phyloP scores from a whole-genome alignment of 1,140 invertebrate genomes.

The Meloidogyne chitwoodi region DNA sequence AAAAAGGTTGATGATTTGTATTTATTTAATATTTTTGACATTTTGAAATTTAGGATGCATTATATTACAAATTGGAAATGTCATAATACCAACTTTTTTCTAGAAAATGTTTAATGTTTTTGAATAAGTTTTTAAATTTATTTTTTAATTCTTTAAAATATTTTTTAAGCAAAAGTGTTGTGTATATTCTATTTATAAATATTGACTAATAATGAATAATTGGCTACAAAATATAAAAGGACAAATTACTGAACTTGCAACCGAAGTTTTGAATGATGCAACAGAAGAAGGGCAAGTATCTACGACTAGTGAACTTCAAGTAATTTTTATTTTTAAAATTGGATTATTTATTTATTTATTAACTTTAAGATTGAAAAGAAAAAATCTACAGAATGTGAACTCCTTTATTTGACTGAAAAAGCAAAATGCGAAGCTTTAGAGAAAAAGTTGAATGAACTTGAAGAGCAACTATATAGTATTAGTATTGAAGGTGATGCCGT shows the following conservation, averaged over 20 bases:
- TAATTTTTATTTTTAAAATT: neutral
- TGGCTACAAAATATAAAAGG: slow-evolving; percentile 35
- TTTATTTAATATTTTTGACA: too few relatives aligned
- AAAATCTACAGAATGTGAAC: slow-evolving; percentile 31
- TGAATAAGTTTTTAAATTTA: too few relatives aligned
- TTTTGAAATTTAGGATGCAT: too few relatives aligned
- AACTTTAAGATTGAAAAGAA: slow-evolving; percentile 35
- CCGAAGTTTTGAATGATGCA: slow-evolving; percentile 33
- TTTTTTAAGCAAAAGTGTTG: neutral
- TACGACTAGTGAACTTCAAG: slow-evolving; percentile 30
- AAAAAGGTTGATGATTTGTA: too few relatives aligned
- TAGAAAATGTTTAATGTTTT: too few relatives aligned
- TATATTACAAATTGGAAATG: too few relatives aligned
- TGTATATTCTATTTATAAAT: neutral
- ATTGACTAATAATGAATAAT: slow-evolving; percentile 26
- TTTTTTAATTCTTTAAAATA: neutral
- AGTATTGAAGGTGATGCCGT: slow-evolving; percentile 30
- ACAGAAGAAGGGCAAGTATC: slow-evolving; percentile 39
- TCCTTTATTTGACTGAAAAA: slow-evolving; percentile 14
- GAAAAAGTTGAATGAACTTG: slow-evolving; percentile 27
- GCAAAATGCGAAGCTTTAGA: slow-evolving; percentile 24
- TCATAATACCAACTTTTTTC: too few relatives aligned
- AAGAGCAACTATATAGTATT: slow-evolving; percentile 27
- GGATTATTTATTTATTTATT: neutral
- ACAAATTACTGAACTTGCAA: slow-evolving; percentile 26